Conservation (phyloP, 2,113 vertebrate genomes). For the Mohoua ochrocephala region DNA sequence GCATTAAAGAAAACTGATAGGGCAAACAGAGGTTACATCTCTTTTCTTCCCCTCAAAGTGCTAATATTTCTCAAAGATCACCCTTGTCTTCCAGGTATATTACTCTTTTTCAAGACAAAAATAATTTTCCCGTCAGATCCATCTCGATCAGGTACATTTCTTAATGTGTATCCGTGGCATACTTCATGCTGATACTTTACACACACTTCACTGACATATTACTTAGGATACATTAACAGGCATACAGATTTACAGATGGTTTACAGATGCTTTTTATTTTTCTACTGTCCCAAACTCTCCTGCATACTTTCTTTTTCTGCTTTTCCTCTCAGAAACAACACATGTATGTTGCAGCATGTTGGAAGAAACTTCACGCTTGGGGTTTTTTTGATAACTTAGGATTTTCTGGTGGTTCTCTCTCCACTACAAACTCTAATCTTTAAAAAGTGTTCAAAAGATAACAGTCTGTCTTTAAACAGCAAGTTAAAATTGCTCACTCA, state of each 20-base stretch:
- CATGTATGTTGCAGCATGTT: neutral
- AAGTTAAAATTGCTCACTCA: constrained; percentile 14
- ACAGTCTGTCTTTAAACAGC: neutral
- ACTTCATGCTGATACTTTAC: neutral
- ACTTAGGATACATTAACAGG: neutral
- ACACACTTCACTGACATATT: neutral
- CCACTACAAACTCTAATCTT: neutral
- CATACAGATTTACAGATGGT: neutral
- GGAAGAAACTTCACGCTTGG: neutral
- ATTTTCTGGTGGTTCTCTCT: neutral
- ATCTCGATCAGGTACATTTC: neutral
- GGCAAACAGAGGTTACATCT: neutral
- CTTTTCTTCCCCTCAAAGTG: neutral
- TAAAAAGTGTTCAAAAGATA: neutral
- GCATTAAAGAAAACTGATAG: neutral
- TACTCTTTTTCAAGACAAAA: neutral
- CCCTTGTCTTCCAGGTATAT: neutral
- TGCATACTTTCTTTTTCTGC: neutral
- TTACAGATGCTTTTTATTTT: neutral
- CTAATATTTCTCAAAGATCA: neutral
- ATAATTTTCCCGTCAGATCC: neutral
- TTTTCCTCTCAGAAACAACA: neutral
- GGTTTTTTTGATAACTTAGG: neutral
- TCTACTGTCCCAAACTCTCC: neutral
- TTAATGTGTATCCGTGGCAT: neutral